A percentile compares a stretch with the other conserved stretches of the same genome.
Conservation (phyloP, 2,113 vertebrate genomes). For the Orthonyx spaldingii region DNA sequence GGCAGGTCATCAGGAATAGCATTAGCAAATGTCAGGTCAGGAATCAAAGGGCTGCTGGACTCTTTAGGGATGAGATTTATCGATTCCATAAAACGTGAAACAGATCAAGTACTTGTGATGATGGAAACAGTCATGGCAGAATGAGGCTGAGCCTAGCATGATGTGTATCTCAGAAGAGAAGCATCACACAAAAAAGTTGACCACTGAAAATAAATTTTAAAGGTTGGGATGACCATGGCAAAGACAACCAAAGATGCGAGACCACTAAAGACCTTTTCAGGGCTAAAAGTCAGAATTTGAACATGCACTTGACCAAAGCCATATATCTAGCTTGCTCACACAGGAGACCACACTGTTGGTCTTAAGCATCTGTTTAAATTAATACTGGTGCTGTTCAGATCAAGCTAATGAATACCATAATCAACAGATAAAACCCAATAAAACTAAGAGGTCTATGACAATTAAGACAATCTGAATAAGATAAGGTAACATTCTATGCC, state of each 20-base stretch:
- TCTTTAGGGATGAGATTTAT: conserved; percentile 81
- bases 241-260: neutral
- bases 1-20: conserved; percentile 81
- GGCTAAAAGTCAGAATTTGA: conserved; percentile 10
- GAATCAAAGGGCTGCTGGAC: conserved; percentile 79
- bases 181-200: conserved; percentile 47
- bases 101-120: conserved; percentile 77
- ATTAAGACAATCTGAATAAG: neutral
- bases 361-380: neutral
- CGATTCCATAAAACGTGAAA: conserved; percentile 78
- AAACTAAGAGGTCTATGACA: neutral
- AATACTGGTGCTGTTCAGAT: neutral
- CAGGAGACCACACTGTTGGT: neutral
- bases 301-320: neutral
- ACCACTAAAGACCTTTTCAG: neutral
- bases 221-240: conserved; percentile 24
- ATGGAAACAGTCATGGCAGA: conserved; percentile 78
- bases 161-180: conserved; percentile 51
- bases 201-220: conserved; percentile 32
- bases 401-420: neutral
- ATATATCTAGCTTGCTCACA: neutral
- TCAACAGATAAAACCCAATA: neutral
- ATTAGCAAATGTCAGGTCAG: conserved; percentile 82
- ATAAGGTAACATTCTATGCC: neutral
- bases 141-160: conserved; percentile 73